These are phyloP conservation scores for Echinops telfairi DNA, from an alignment of 2,113 vertebrate genomes.

Conservation along the genomic window DNA sequence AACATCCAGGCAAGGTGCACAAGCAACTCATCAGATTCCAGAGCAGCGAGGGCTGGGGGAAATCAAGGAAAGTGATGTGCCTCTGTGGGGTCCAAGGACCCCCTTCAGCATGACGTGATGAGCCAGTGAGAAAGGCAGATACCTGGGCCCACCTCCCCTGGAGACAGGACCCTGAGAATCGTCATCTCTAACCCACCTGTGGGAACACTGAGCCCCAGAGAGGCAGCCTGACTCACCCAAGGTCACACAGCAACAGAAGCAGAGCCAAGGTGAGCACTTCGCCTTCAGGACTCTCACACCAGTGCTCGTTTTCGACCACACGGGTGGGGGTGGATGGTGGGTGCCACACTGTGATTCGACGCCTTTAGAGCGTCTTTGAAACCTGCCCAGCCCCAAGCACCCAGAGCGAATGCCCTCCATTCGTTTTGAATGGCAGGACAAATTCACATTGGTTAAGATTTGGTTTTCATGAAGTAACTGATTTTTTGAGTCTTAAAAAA, in stretches of 20 bases:
- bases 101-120: neutral
- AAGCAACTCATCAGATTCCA: neutral
- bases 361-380: neutral
- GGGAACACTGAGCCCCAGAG: neutral
- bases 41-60: neutral
- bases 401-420: neutral
- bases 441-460: neutral
- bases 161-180: neutral
- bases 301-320: neutral
- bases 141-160: neutral
- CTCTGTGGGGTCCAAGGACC: neutral
- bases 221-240: neutral
- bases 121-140: neutral
- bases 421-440: neutral
- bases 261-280: neutral
- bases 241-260: neutral
- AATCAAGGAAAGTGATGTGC: neutral
- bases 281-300: neutral
- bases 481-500: neutral
- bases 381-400: rapidly evolving
- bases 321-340: neutral
- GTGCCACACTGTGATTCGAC: neutral
- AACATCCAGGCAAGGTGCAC: neutral
- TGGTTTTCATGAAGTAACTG: neutral
- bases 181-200: neutral